Evolutionary conservation across 2,797 vertebrate species (phyloP), one percentile per base, ranked within the genome.

Genomic region (Diplodus puntazzo): DNA sequence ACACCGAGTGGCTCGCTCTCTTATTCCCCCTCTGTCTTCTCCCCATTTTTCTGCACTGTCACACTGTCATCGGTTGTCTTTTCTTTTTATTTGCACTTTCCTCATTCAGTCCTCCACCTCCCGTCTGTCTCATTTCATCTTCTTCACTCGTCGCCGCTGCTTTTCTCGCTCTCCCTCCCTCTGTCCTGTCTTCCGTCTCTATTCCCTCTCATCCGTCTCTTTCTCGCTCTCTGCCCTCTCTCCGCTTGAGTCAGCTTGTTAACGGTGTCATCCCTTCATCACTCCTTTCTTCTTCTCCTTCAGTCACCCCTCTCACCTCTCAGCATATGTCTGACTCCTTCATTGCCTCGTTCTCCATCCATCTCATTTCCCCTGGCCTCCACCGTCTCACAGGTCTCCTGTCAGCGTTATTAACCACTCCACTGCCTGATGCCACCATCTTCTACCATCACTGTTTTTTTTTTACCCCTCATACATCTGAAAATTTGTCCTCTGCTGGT

Each of bases 211-310:
- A 48, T 83, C 55, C 67, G 4, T 70, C 55, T 82, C 21, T 0
- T 72, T 66, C 74, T 67, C 70, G n/a, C 43, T 54, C 49, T 68
- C 2, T 59, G 60, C 48, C 46, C 45, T 62, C 66, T 49, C 54
- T 45, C 54, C 3, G 52, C 67, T 67, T 34, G 14, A 77, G 55
- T 60, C 71, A 71, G 71, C 81, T 77, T n/a, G 73, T 87, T 87
- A 85, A 70, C 43, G 3, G 66, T n/a, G 61, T 74, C 77, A 54
- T 73, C 50, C 70, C 72, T 77, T 79, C 71, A 72, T 85, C 64
- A 52, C 73, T 30, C 30, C 61, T 59, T 48, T 69, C 60, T 50
- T 65, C 50, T 75, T 63, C 54, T 46, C 17, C 45, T 59, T 53
- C 48, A 23, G n/a, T 64, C 70, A 64, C 62, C 68, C 39, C 25